phyloP scores from a whole-genome alignment of 2,113 vertebrate genomes.

The Phrynocephalus versicolor region DNA sequence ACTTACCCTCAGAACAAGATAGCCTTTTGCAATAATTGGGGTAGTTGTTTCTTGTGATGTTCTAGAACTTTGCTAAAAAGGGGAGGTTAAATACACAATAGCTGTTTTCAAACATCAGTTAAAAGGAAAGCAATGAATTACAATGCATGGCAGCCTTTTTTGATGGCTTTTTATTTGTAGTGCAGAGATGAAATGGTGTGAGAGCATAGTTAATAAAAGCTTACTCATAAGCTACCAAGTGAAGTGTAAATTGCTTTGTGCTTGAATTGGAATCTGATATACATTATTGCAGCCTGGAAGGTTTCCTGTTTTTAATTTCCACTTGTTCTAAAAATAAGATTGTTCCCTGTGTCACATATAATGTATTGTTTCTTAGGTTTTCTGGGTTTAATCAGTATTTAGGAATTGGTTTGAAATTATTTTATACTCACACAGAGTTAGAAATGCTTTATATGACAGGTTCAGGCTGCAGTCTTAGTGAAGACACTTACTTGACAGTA shows the following conservation, averaged over 20 bases:
- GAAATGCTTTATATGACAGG: not conserved
- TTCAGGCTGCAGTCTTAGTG: not conserved
- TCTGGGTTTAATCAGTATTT: slow-evolving; percentile 39
- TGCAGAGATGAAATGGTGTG: slow-evolving; percentile 38
- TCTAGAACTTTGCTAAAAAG: slow-evolving; percentile 7
- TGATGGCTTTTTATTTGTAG: slow-evolving; percentile 53
- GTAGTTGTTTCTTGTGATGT: not conserved
- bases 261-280: slow-evolving; percentile 52
- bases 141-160: slow-evolving; percentile 45
- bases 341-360: slow-evolving; percentile 24
- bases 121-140: slow-evolving; percentile 54
- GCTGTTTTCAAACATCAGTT: slow-evolving; percentile 55
- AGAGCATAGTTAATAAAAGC: slow-evolving; percentile 57
- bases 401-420: slow-evolving; percentile 4
- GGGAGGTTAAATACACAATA: slow-evolving; percentile 16
- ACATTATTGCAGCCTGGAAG: slow-evolving; percentile 33
- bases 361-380: slow-evolving; percentile 15
- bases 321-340: slow-evolving; percentile 47
- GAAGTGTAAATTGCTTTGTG: slow-evolving; percentile 67
- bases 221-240: slow-evolving; percentile 34
- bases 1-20: not conserved
- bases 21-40: not conserved
- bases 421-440: not conserved
- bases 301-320: slow-evolving; percentile 51
- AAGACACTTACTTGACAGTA: not conserved